These are phyloP conservation scores for Manis pentadactyla DNA, from an alignment of 2,797 vertebrate genomes.

Conservation along the genomic window DNA sequence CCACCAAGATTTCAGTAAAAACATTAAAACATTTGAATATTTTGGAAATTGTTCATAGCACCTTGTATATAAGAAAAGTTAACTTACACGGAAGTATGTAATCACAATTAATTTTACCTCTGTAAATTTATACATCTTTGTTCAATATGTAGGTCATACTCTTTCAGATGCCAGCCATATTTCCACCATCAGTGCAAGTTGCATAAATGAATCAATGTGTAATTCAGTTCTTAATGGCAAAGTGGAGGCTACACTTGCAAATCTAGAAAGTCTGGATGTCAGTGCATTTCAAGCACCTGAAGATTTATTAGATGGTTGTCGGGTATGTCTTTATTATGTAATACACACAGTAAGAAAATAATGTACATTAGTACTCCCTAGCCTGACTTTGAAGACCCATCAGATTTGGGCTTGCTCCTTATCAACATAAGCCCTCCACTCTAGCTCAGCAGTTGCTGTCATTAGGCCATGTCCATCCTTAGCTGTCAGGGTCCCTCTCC, in stretches of 20 bases:
- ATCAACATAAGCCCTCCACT: neutral
- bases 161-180: slow-evolving; percentile 96
- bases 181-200: slow-evolving; percentile 91
- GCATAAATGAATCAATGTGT: slow-evolving; percentile 91
- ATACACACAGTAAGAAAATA: neutral
- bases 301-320: slow-evolving; percentile 96
- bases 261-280: slow-evolving; percentile 92
- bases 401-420: neutral
- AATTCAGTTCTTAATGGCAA: slow-evolving; percentile 88
- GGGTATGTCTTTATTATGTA: slow-evolving; percentile 87
- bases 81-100: neutral
- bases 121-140: slow-evolving; percentile 28
- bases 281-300: slow-evolving; percentile 91
- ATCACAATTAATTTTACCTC: slow-evolving; percentile 44
- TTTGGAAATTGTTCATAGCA: neutral
- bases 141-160: slow-evolving; percentile 83
- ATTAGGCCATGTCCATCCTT: neutral
- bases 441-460: neutral
- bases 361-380: neutral
- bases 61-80: slow-evolving; percentile 48
- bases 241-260: slow-evolving; percentile 89
- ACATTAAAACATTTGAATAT: slow-evolving; percentile 21
- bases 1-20: slow-evolving; percentile 17
- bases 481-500: neutral
- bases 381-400: neutral